Evolutionary conservation across 2,113 vertebrate species (phyloP).

Genomic region (Ammospiza nelsoni): DNA sequence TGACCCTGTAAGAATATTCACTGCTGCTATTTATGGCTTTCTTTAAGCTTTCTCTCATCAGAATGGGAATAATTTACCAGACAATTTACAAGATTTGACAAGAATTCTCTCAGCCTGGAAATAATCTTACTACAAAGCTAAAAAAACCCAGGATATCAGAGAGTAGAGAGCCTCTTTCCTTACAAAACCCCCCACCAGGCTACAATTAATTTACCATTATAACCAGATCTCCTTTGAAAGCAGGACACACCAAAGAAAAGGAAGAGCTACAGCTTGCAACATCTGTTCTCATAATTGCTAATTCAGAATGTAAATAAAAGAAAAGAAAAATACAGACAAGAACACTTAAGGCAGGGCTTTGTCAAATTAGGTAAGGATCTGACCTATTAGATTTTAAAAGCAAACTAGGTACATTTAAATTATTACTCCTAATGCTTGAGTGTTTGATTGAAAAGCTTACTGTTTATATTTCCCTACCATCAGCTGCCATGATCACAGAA

Average conservation of each 20-base stretch:
- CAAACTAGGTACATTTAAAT: not conserved
- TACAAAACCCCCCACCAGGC: not conserved
- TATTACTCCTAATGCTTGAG: not conserved
- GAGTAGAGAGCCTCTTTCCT: not conserved
- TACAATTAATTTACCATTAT: not conserved
- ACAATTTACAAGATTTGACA: not conserved
- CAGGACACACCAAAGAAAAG: not conserved
- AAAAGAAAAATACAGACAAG: not conserved
- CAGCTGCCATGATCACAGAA: conserved; percentile 87
- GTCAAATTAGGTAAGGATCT: not conserved
- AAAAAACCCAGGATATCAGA: not conserved
- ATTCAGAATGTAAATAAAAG: not conserved
- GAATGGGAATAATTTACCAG: not conserved
- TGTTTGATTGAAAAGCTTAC: not conserved
- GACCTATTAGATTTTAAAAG: not conserved
- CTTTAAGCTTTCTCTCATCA: not conserved
- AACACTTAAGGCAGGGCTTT: not conserved
- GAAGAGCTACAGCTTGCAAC: not conserved
- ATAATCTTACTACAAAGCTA: not conserved
- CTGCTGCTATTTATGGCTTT: not conserved
- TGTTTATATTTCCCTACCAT: conserved; percentile 75
- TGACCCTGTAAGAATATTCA: not conserved
- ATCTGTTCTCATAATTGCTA: not conserved
- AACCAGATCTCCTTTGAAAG: not conserved
- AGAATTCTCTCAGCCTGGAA: not conserved